Evolutionary conservation across 2,888 invertebrate species (phyloP), one percentile per base, ranked within the genome.

Genomic region (Stenodema calcarata): DNA sequence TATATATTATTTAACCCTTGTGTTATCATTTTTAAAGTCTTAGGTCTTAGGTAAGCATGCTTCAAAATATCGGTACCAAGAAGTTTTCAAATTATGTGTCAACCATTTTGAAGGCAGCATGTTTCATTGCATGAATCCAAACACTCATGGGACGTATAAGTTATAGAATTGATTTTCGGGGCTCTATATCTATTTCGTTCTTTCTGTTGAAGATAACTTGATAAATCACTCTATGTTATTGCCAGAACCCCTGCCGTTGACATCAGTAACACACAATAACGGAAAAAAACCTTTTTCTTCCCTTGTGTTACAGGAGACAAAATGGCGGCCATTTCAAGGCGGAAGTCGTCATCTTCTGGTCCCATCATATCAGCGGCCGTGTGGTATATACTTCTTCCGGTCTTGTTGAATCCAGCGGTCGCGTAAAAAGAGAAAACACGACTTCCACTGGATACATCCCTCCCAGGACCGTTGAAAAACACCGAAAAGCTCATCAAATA

Each of bases 301-400:
- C 93, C 54, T 54, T n/a, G 18, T 80, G 82, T 82, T 73, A 23
- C 84, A 96, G 97, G 96, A 91, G 96, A 97, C 93, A 96, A 96
- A 92, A 96, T 96, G 94, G 96, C 97, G 90, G 96, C 97, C 89
- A 96, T 96, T 90, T 94, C 96, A 90, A 94, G 96, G 91, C 94
- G 96, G 91, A 96, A 95, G 92, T 93, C 93, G 88, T 90, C 90
- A 80, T 90, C 90, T 54, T 90, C 90, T 42, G 90, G 89, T 0
- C 88, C 90, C n/a, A 90, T 90, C 88, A 89, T 90, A 69, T 85
- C 88, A 42, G 88, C 87, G n/a, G 89, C 90, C 89, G 88, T 90
- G 30, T 90, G 90, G 90, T 90, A 90, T 89, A 89, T 90, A 78
- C 89, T 90, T 41, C 89, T 90, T 69, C 90, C 90, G 62, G 89